These are phyloP conservation scores for Wasmannia auropunctata DNA, from an alignment of 1,140 invertebrate species.

Conservation along the genomic window DNA sequence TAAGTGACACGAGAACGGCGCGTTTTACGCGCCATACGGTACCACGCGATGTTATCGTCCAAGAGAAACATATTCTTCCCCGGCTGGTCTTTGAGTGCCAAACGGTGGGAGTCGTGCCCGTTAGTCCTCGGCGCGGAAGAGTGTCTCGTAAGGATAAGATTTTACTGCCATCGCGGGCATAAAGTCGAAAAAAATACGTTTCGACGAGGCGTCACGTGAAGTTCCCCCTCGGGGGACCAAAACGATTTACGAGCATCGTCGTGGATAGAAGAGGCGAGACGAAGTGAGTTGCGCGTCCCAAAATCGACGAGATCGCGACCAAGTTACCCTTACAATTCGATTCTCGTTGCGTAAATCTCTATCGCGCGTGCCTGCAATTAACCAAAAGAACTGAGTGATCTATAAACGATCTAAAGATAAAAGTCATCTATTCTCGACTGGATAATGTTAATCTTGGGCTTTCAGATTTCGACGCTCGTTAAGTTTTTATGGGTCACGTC, in stretches of 20 bases:
- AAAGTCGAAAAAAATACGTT: constrained; percentile 70
- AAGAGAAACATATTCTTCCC: constrained; percentile 35
- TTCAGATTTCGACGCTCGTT: constrained; percentile 70
- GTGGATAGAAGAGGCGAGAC: background rate
- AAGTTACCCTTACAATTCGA: background rate
- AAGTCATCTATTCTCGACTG: constrained; percentile 1
- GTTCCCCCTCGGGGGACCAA: constrained; percentile 49
- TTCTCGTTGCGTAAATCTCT: background rate
- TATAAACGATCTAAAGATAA: background rate
- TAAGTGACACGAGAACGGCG: constrained; percentile 48
- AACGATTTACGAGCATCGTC: constrained; percentile 67
- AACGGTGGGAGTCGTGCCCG: constrained; percentile 46
- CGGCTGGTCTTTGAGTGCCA: constrained; percentile 29
- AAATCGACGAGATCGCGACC: constrained; percentile 4
- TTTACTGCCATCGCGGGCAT: constrained; percentile 68
- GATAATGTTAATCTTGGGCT: constrained; percentile 54
- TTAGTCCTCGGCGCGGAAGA: constrained; percentile 37
- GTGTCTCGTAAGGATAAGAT: constrained; percentile 69
- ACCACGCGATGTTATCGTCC: constrained; percentile 41
- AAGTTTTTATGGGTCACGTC: constrained; percentile 36
- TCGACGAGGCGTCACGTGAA: constrained; percentile 68
- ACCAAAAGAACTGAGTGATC: background rate
- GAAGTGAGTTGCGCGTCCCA: background rate
- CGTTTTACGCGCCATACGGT: constrained; percentile 51
- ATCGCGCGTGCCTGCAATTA: background rate